Evolutionary conservation across 2,113 vertebrate species (phyloP), one percentile per base, ranked within the genome.

Genomic region (Rhynchopsitta pachyrhyncha): DNA sequence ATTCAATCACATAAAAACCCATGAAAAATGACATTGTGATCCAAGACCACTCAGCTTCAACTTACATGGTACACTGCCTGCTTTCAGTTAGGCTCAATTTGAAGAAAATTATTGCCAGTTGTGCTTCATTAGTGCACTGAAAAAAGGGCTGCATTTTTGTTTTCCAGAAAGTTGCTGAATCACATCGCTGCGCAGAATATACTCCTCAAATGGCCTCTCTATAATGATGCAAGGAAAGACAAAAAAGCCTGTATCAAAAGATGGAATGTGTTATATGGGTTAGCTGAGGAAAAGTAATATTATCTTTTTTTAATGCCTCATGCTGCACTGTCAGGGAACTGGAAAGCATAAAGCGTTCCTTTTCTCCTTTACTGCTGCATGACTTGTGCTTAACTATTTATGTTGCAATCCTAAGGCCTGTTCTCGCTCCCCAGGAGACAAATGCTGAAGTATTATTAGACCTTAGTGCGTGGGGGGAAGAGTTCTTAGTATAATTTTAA

Each of bases 81-180:
- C 74, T 95, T 92, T 74, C 75, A 86, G 74, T 88, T 84, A 94
- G 35, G 67, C 37, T 90, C 67, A 84, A 42, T 84, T 66, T 5
- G 11, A 73, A 73, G 78, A 68, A 95, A 89, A 94, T 73, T 44
- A 71, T 37, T 87, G 59, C 87, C 86, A 90, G 60, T 93, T 87
- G 86, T 77, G 37, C 88, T 86, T 92, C 64, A 53, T 88, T 91
- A 94, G 27, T 77, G 46, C n/a, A 37, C 49, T 3, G 4, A 90
- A 69, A 81, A 95, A 76, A 92, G 29, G 41, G 63, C 59, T 85
- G 55, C 79, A 29, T 77, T 92, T 75, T 57, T 90, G n/a, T 88
- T 95, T 88, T 73, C 66, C 74, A 82, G 57, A 94, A 94, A 95
- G 68, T 37, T 96, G 92, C 90, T 96, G 96, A 96, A 92, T 97